A percentile compares a stretch with the other conserved stretches of the same genome.
Conservation (phyloP, 1,140 invertebrate species). For the Drosophila simulans region DNA sequence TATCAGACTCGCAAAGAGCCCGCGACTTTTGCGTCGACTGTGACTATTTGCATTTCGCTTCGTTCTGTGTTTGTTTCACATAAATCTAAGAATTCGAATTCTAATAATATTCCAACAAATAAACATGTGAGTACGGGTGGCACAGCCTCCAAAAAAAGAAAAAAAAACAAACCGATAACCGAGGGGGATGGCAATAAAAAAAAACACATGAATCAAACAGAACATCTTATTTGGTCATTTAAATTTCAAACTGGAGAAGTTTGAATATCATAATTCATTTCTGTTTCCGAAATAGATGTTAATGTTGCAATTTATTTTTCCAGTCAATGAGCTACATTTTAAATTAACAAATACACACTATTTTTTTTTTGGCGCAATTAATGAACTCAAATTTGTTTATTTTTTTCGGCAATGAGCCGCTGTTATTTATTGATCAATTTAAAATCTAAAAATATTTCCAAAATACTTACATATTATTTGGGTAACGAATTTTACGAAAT, state of each 20-base stretch:
- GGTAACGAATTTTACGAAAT: neutral
- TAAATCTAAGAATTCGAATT: conserved; percentile 37
- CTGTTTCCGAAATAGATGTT: neutral
- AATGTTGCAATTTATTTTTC: neutral
- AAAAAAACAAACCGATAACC: conserved; percentile 22
- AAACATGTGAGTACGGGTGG: conserved; percentile 45
- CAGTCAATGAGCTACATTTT: neutral
- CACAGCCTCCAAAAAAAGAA: conserved; percentile 23
- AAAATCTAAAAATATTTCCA: conserved; percentile 24
- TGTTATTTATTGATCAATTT: conserved; percentile 21
- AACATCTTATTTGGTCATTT: conserved; percentile 16
- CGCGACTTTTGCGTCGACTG: conserved; percentile 48
- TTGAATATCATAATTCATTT: neutral
- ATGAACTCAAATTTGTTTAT: neutral
- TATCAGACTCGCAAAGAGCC: conserved; percentile 49
- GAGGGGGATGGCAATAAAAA: conserved; percentile 1
- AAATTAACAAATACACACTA: neutral
- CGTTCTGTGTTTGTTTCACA: conserved; percentile 36
- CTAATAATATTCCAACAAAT: conserved; percentile 61
- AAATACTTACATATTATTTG: neutral
- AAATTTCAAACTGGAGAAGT: conserved; percentile 3
- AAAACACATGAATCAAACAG: conserved; percentile 13
- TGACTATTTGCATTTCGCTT: conserved; percentile 70
- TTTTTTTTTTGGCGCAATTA: neutral
- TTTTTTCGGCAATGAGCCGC: conserved; percentile 5